These are phyloP conservation scores for Holothuria leucospilota DNA, from an alignment of 53 echinoderm and acorn worm species.

Conservation along the genomic window DNA sequence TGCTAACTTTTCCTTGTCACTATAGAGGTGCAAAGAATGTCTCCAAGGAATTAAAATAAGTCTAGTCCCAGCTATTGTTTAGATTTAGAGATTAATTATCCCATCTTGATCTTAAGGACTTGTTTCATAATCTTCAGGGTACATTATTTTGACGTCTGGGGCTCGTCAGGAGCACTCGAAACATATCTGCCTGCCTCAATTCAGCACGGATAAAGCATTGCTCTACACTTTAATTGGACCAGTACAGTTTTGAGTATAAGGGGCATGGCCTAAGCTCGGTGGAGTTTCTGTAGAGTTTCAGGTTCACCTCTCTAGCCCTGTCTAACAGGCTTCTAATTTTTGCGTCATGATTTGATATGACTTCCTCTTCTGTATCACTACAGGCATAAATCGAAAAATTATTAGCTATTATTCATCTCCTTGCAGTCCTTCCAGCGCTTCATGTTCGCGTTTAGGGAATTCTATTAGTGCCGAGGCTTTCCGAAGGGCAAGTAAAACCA, in stretches of 20 bases:
- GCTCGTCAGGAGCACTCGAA: conserved; percentile 63
- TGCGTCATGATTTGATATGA: conserved; percentile 36
- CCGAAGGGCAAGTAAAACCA: conserved; percentile 4
- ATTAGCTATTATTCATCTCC: conserved; percentile 47
- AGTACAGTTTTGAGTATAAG: conserved; percentile 4
- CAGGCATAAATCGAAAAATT: conserved; percentile 42
- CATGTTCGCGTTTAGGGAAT: neutral
- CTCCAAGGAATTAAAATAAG: no score
- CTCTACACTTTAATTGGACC: conserved; percentile 56
- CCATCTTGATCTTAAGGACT: no score
- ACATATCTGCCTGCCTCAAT: conserved; percentile 43
- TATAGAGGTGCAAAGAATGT: no score
- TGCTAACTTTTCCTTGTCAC: no score
- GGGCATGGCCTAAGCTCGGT: conserved; percentile 61
- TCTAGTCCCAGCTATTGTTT: no score
- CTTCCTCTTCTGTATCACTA: conserved; percentile 9
- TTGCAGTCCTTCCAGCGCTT: conserved; percentile 39
- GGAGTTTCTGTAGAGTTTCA: conserved; percentile 47
- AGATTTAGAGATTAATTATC: no score
- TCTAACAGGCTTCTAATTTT: conserved; percentile 46
- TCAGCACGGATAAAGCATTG: conserved; percentile 65
- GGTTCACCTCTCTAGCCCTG: conserved; percentile 24
- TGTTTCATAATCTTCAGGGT: no score
- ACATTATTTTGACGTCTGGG: neutral
- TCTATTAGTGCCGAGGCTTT: no score